phyloP scores from a whole-genome alignment of 2,888 invertebrate genomes.

The Oxyscelio sp. region DNA sequence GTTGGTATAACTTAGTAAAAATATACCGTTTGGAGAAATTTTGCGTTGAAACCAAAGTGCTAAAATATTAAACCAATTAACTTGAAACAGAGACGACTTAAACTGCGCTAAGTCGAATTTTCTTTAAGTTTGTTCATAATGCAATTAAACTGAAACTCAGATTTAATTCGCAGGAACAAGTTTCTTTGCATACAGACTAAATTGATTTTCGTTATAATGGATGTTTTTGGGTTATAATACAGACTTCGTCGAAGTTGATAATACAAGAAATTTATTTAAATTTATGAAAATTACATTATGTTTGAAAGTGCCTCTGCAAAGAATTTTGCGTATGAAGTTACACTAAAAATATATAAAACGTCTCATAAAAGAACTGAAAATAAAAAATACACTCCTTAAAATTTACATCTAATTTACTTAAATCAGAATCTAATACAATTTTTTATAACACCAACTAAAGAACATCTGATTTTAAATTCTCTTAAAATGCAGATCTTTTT shows the following conservation, averaged over 20 bases:
- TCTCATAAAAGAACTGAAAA: constrained; percentile 13
- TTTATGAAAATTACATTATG: constrained; percentile 47
- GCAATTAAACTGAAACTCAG: constrained; percentile 35
- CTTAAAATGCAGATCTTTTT: constrained; percentile 30
- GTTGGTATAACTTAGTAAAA: no score
- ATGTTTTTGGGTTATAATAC: constrained; percentile 19
- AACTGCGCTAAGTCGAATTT: constrained; percentile 36
- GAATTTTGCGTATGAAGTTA: constrained; percentile 25
- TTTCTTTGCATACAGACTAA: constrained; percentile 21
- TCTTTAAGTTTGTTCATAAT: constrained; percentile 37
- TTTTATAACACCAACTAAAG: constrained; percentile 27
- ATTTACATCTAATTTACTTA: constrained; percentile 45
- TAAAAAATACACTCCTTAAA: constrained; percentile 34
- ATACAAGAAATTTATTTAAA: constrained; percentile 37
- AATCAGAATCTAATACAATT: constrained; percentile 29
- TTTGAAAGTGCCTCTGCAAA: constrained; percentile 8
- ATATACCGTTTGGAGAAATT: no score
- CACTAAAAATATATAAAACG: constrained; percentile 2
- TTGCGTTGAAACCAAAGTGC: no score
- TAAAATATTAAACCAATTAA: constrained; percentile 44
- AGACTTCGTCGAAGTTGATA: background rate
- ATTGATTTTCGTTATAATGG: constrained; percentile 45
- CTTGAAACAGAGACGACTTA: constrained; percentile 11
- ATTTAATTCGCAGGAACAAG: constrained; percentile 12
- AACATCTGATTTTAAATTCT: constrained; percentile 21